Percentiles rank a stretch among this genome's conserved stretches.
Evolutionary conservation across 2,113 vertebrate genomes (phyloP).

Genomic region (Tachysurus fulvidraco): DNA sequence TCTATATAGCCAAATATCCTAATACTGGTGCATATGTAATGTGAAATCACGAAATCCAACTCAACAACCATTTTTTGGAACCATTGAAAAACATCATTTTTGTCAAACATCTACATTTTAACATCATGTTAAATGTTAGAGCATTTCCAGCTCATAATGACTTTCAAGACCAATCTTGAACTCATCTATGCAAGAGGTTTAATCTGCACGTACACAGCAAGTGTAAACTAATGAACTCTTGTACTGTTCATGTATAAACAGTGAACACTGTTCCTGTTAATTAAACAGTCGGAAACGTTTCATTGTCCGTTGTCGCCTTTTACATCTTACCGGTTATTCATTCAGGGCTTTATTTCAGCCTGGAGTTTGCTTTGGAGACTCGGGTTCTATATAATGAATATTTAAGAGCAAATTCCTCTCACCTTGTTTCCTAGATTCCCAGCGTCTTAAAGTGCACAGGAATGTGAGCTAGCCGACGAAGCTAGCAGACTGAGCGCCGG

Average conservation of each 20-base stretch:
- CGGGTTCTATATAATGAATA: background rate
- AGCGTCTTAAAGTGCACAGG: constrained; percentile 37
- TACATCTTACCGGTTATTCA: background rate
- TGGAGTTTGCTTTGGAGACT: background rate
- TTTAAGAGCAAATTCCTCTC: background rate
- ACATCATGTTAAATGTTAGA: too few relatives aligned
- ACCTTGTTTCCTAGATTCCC: background rate
- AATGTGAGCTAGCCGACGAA: constrained; percentile 25
- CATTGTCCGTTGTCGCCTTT: background rate
- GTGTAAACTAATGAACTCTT: background rate
- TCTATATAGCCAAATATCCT: background rate
- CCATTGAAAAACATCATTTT: background rate
- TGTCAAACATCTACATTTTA: background rate
- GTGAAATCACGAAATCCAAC: background rate
- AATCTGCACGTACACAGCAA: background rate
- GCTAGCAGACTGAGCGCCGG: background rate
- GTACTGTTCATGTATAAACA: background rate
- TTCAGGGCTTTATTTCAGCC: background rate
- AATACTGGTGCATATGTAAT: background rate
- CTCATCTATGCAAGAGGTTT: background rate
- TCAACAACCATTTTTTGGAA: background rate
- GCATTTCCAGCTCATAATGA: background rate
- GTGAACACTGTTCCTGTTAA: background rate
- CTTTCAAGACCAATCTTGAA: background rate
- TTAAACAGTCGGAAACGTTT: background rate